Evolutionary conservation across 2,888 invertebrate genomes (phyloP).

Genomic region (Lepeophtheirus nordmannii): DNA sequence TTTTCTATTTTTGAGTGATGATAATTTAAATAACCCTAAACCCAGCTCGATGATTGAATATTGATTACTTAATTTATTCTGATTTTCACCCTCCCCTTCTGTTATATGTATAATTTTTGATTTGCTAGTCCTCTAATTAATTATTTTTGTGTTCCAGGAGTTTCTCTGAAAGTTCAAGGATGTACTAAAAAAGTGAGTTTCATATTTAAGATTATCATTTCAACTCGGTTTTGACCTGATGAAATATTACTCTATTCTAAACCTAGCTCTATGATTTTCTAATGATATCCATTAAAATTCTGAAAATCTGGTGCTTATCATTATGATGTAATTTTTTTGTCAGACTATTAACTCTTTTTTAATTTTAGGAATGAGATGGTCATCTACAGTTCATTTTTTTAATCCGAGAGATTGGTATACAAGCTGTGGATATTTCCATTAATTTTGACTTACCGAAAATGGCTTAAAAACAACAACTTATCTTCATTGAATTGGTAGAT

Average conservation of each 20-base stretch:
- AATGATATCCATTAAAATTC: not conserved
- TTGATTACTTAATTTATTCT: not conserved
- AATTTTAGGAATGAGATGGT: too few species aligned
- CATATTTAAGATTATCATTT: not conserved
- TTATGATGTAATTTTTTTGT: not conserved
- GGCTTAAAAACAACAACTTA: constrained; percentile 73
- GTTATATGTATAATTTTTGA: not conserved
- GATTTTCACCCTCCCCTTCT: not conserved
- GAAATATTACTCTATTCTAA: not conserved
- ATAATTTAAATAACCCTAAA: not conserved
- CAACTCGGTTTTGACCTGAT: not conserved
- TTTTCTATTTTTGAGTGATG: not conserved
- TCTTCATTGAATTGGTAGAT: constrained; percentile 95
- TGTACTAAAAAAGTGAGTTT: not conserved
- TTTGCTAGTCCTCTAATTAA: not conserved
- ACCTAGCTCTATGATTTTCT: not conserved
- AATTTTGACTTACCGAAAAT: constrained; percentile 99
- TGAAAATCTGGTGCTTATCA: not conserved
- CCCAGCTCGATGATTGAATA: not conserved
- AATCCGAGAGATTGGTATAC: constrained; percentile 78
- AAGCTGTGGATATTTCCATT: constrained; percentile 98
- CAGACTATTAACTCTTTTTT: not conserved
- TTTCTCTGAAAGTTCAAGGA: not conserved
- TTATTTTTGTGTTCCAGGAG: not conserved
- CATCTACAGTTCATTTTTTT: not conserved